A percentile compares a stretch with the other conserved stretches of the same genome.
phyloP scores from a whole-genome alignment of 2,113 vertebrate species.

The Proterorhinus semilunaris region DNA sequence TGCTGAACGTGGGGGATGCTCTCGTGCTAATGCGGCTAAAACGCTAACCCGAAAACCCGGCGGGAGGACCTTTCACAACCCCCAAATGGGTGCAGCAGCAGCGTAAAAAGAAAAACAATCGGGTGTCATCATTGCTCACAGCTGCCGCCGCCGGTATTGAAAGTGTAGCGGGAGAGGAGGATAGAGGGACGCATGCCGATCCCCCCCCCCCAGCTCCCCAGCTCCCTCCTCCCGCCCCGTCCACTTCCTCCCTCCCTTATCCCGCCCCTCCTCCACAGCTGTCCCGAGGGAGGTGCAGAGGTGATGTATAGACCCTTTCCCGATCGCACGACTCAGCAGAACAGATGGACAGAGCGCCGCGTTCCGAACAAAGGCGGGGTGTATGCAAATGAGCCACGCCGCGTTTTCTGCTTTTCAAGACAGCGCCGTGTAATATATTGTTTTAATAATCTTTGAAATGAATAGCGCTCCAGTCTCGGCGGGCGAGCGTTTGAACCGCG shows the following conservation, averaged over 20 bases:
- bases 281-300: conserved; percentile 62
- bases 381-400: conserved; percentile 1
- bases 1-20: conserved; percentile 39
- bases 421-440: conserved; percentile 2
- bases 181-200: conserved; percentile 13
- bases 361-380: conserved; percentile 41
- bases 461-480: neutral
- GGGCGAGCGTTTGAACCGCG: neutral
- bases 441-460: conserved; percentile 18
- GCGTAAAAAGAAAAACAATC: conserved; percentile 42
- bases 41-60: conserved; percentile 18
- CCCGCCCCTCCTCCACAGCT: conserved; percentile 53
- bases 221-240: neutral
- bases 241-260: conserved; percentile 3
- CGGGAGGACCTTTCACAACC: conserved; percentile 33
- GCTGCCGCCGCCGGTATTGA: conserved; percentile 34
- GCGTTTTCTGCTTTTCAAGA: neutral
- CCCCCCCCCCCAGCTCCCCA: conserved; percentile 4
- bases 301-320: conserved; percentile 68
- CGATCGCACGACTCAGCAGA: conserved; percentile 67
- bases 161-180: conserved; percentile 10
- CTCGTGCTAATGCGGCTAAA: conserved; percentile 41
- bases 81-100: conserved; percentile 54
- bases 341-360: conserved; percentile 58
- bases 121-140: conserved; percentile 59